These are phyloP conservation scores for Callocephalon fimbriatum DNA, from an alignment of 2,113 vertebrate genomes.

Conservation along the genomic window DNA sequence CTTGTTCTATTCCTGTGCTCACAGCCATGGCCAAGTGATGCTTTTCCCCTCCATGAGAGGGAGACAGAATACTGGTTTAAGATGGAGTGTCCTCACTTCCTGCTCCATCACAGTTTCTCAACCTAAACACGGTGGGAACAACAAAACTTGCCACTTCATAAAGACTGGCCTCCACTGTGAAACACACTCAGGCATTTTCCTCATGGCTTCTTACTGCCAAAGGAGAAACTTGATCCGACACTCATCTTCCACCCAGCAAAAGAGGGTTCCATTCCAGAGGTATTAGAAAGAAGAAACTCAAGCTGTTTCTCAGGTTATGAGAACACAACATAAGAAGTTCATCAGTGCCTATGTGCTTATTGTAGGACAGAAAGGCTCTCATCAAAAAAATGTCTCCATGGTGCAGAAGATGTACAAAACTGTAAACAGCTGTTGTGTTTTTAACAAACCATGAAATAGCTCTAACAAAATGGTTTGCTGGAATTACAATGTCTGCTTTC, in stretches of 20 bases:
- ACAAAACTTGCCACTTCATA: rapidly evolving
- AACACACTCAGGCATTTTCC: background rate
- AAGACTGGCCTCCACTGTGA: background rate
- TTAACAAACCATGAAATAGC: conserved; percentile 53
- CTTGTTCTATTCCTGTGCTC: background rate
- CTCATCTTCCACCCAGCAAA: background rate
- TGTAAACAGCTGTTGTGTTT: conserved; percentile 53
- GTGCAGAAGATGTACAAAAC: conserved; percentile 19
- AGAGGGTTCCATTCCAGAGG: background rate
- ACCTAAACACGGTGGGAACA: background rate
- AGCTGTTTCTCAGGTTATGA: conserved; percentile 42
- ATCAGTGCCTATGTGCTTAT: background rate
- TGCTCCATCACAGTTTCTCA: background rate
- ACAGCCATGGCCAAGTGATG: background rate
- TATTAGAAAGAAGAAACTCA: background rate
- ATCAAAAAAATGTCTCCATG: background rate
- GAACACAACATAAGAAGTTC: background rate
- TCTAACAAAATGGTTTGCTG: background rate
- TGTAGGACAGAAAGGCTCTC: background rate
- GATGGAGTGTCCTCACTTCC: background rate
- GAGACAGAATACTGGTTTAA: conserved; percentile 33
- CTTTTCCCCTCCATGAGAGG: conserved; percentile 67
- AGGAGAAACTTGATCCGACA: background rate
- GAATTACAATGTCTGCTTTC: conserved; percentile 29
- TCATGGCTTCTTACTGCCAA: background rate